These are phyloP conservation scores for Luffia ferchaultella DNA, from an alignment of 2,888 invertebrate genomes.

Conservation along the genomic window DNA sequence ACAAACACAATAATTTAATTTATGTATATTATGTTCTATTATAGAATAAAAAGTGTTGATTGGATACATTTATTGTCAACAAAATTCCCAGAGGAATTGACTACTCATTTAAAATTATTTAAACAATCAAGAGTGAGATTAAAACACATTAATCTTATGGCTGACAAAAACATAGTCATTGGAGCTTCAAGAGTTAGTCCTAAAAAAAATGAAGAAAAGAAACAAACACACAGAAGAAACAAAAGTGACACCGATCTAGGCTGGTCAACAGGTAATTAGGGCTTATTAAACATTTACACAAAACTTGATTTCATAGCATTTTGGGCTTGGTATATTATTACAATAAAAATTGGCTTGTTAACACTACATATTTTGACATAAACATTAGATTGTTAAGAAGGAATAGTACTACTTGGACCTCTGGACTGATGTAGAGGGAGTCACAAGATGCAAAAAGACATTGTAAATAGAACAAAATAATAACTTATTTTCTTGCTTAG, in stretches of 20 bases:
- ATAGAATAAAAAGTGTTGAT: constrained; percentile 81
- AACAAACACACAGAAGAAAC: constrained; percentile 70
- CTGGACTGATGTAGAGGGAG: too few species aligned
- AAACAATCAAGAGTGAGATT: constrained; percentile 74
- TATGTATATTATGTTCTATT: constrained; percentile 1
- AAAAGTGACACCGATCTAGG: constrained; percentile 77
- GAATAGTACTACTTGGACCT: too few species aligned
- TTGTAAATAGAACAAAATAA: too few species aligned
- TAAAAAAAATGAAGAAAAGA: constrained; percentile 44
- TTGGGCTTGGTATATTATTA: too few species aligned
- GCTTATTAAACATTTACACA: too few species aligned
- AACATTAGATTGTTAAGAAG: too few species aligned
- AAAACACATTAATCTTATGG: constrained; percentile 49
- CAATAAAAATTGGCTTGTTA: too few species aligned
- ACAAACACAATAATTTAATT: neutral
- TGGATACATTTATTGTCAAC: constrained; percentile 91
- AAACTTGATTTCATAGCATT: too few species aligned
- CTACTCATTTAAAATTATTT: constrained; percentile 86
- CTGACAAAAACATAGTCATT: constrained; percentile 47
- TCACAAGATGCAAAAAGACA: too few species aligned
- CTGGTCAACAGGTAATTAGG: constrained; percentile 66
- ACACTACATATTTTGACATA: too few species aligned
- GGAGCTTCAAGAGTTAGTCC: constrained; percentile 44
- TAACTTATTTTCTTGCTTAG: too few species aligned
- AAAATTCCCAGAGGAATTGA: constrained; percentile 88